phyloP scores from a whole-genome alignment of 2,888 invertebrate species.

The Tetragonisca angustula region DNA sequence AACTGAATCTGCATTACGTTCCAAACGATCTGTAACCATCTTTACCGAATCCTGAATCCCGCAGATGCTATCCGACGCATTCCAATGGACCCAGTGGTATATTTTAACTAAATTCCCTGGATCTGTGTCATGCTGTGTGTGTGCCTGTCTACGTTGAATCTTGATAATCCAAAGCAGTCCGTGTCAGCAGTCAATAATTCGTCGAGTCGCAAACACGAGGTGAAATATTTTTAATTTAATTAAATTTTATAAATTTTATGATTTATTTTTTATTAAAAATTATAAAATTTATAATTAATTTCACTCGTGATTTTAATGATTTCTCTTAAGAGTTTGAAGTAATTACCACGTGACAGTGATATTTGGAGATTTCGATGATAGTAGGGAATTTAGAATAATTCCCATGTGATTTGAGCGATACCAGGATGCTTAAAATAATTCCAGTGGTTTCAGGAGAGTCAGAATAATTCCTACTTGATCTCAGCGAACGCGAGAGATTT shows the following conservation, averaged over 20 bases:
- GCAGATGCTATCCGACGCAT: background rate
- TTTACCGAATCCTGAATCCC: background rate
- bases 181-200: background rate
- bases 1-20: background rate
- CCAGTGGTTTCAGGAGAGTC: too few relatives aligned
- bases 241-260: background rate
- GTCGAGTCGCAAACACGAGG: background rate
- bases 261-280: background rate
- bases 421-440: too few relatives aligned
- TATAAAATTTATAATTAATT: background rate
- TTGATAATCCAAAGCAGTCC: background rate
- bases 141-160: background rate
- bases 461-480: too few relatives aligned
- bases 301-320: background rate
- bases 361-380: background rate
- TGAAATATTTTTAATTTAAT: too few relatives aligned
- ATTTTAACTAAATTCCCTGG: background rate
- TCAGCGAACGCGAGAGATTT: too few relatives aligned
- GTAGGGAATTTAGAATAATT: background rate
- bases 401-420: background rate
- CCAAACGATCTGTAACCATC: background rate
- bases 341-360: background rate
- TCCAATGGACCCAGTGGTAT: background rate
- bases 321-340: background rate
- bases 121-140: too few relatives aligned